A percentile compares a stretch with the other conserved stretches of the same genome.
Conservation (phyloP, 2,888 invertebrate species). For the Erannis defoliaria region DNA sequence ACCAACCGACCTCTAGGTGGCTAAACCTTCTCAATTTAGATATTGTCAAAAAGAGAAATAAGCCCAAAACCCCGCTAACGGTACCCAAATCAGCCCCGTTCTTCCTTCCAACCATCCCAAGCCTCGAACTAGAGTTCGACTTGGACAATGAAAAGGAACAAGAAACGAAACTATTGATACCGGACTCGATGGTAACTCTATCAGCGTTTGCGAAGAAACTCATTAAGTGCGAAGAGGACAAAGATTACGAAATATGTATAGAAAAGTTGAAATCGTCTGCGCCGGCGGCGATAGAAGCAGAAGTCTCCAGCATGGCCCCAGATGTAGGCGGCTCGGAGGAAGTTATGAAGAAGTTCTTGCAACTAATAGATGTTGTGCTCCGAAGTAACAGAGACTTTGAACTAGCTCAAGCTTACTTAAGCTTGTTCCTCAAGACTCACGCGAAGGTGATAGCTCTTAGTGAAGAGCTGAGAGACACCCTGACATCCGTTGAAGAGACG, state of each 20-base stretch:
- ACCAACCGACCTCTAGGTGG: conserved; percentile 95
- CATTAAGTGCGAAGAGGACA: conserved; percentile 75
- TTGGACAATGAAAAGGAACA: conserved; percentile 79
- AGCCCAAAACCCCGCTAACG: conserved; percentile 94
- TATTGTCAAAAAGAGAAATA: conserved; percentile 94
- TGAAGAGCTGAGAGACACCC: conserved; percentile 81
- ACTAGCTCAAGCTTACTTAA: conserved; percentile 95
- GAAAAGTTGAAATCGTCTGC: conserved; percentile 89
- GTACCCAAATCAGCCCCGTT: conserved; percentile 96
- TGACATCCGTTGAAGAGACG: conserved; percentile 86
- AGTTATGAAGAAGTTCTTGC: conserved; percentile 92
- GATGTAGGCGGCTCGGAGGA: conserved; percentile 90
- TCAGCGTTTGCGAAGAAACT: conserved; percentile 90
- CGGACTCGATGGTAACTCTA: conserved; percentile 88
- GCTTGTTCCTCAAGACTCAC: conserved; percentile 94
- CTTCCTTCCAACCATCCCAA: conserved; percentile 96
- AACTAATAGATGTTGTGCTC: conserved; percentile 90
- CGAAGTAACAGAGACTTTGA: conserved; percentile 94
- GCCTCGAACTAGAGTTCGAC: conserved; percentile 94
- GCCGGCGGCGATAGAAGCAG: conserved; percentile 95
- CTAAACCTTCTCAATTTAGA: conserved; percentile 95
- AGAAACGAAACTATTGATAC: conserved; percentile 84
- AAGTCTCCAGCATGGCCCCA: conserved; percentile 92
- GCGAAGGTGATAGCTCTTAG: conserved; percentile 87
- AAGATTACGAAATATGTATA: conserved; percentile 86